Evolutionary conservation across 2,797 vertebrate species (phyloP).

Genomic region (Nasua narica): DNA sequence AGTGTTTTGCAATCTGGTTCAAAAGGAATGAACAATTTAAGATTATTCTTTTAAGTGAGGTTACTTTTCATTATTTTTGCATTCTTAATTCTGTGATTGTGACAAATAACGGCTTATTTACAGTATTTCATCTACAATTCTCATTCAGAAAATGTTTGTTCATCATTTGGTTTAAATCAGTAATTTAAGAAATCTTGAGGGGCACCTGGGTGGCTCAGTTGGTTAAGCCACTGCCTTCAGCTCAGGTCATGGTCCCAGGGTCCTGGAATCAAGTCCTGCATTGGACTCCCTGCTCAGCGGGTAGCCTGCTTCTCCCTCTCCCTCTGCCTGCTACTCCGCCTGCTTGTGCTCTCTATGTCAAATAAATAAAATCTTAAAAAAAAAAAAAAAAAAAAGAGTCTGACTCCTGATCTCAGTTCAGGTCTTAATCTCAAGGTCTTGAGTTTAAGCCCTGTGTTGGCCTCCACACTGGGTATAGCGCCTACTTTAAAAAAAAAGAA

Average conservation of each 20-base stretch:
- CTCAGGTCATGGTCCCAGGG: no score
- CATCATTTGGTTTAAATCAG: neutral
- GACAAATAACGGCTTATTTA: neutral
- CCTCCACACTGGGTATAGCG: neutral
- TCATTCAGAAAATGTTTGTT: neutral
- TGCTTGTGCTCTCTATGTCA: no score
- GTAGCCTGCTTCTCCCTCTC: no score
- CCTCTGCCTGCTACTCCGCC: no score
- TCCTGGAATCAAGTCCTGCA: no score
- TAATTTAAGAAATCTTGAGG: neutral
- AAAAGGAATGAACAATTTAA: neutral
- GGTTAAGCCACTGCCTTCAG: no score
- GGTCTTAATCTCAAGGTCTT: neutral
- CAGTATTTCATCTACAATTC: neutral
- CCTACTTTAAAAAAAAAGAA: neutral
- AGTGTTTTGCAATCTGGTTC: neutral
- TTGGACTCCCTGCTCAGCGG: no score
- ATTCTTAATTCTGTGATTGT: neutral
- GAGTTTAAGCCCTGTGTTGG: neutral
- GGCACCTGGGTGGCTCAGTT: neutral
- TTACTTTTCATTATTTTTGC: conserved; percentile 1
- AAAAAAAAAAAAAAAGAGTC: no score
- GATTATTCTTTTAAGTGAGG: neutral
- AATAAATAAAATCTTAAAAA: no score
- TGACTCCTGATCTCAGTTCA: neutral